phyloP scores from a whole-genome alignment of 2,797 vertebrate genomes.

The Iguana delicatissima region DNA sequence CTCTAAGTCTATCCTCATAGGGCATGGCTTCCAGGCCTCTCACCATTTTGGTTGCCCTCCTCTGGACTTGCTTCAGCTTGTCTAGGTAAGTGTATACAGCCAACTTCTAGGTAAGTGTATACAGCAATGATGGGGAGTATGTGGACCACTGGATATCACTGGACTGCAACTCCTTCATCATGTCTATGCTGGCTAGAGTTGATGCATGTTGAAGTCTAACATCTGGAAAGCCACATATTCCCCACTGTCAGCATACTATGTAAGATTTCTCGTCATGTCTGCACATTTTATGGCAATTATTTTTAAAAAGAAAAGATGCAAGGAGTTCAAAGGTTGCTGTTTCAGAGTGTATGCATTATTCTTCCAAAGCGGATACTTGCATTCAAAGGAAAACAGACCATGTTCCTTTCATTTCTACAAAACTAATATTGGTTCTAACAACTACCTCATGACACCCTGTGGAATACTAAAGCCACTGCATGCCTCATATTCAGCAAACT shows the following conservation, averaged over 20 bases:
- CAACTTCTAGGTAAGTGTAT: too few relatives aligned
- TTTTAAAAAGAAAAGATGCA: slow-evolving; percentile 62
- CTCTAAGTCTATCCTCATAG: too few relatives aligned
- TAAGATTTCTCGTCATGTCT: neutral
- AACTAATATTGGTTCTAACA: slow-evolving; percentile 61
- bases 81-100: too few relatives aligned
- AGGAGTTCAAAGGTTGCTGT: slow-evolving; percentile 70
- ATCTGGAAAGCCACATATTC: too few relatives aligned
- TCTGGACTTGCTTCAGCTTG: too few relatives aligned
- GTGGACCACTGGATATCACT: too few relatives aligned
- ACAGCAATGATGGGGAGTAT: too few relatives aligned
- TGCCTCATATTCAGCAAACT: slow-evolving; percentile 47
- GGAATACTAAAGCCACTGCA: slow-evolving; percentile 78
- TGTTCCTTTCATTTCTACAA: slow-evolving; percentile 52
- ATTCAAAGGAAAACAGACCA: slow-evolving; percentile 61
- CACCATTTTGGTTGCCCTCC: too few relatives aligned
- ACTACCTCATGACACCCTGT: slow-evolving; percentile 82
- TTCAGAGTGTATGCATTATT: slow-evolving; percentile 63
- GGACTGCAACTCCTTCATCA: too few relatives aligned
- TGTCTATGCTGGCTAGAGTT: too few relatives aligned
- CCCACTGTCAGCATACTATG: slow-evolving; percentile 23
- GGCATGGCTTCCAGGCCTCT: too few relatives aligned
- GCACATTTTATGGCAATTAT: neutral
- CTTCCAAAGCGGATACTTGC: slow-evolving; percentile 68
- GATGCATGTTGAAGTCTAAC: too few relatives aligned